Base-by-base conservation (phyloP, 2,888 invertebrate genomes). In the Drosophila basisetae region DNA sequence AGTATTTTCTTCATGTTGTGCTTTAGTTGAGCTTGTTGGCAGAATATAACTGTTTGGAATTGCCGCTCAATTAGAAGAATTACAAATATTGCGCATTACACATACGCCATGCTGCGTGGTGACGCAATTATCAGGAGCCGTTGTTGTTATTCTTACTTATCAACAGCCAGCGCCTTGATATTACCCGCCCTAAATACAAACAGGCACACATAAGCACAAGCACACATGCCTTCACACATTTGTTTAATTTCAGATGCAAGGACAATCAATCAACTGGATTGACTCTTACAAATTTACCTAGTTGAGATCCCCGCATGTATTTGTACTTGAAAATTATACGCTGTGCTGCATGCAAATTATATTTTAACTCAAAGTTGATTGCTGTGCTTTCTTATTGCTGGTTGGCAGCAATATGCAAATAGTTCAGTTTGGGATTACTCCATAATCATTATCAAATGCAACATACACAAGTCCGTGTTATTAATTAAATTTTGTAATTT, bases 241-340 rank as follows among this genome's bases (percentile, higher is more conserved):
- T 25, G 54, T 25, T 43, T 16, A 65, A 52, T 71, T 75, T 68
- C 6, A 55, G 43, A 58, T 67, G 49, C 59, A 56, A 65, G 56
- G 67, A 69, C 73, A 85, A 83, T 83, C 86, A 83, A 83, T 83
- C 83, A 83, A 77, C 37, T 79, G 72, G 83, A 79, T 81, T 83
- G 68, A 78, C 68, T 80, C 56, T 54, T 37, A 68, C 81, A 78
- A 78, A 68, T 53, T 69, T 62, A 43, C 25, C 37, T 41, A 58
- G 71, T 64, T 59, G 54, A 58, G 60, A 16, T 18, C 9, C 11
- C 7, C 37, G 13, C n/a, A 39, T 60, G 64, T 64, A 11, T n/a
- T 49, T 63, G 63, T 50, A 49, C 41, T 62, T 54, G 37, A 28
- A 50, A 41, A 64, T 37, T 39, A 16, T 25, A 28, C 62, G 37